Evolutionary conservation across 2,888 invertebrate genomes (phyloP).

Genomic region (Empis livida): DNA sequence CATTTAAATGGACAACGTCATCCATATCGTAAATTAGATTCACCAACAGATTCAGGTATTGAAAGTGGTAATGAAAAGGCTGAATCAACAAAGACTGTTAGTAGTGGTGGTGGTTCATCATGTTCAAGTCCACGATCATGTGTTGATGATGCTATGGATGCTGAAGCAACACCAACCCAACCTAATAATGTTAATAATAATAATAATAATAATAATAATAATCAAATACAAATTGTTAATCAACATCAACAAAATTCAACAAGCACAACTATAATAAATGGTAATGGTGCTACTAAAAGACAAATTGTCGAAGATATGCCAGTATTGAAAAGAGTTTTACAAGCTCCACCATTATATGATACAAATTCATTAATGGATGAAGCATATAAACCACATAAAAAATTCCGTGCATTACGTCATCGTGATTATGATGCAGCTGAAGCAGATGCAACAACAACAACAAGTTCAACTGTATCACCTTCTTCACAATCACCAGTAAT

Average conservation of each 20-base stretch:
- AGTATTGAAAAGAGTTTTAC: conserved; percentile 79
- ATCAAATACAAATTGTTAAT: conserved; percentile 11
- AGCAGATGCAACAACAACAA: conserved; percentile 42
- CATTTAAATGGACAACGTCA: conserved; percentile 35
- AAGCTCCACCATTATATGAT: conserved; percentile 84
- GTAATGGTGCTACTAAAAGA: conserved; percentile 28
- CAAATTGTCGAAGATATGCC: conserved; percentile 80
- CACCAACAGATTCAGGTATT: conserved; percentile 86
- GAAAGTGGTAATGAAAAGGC: conserved; percentile 85
- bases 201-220: conserved; percentile 10
- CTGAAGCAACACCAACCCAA: conserved; percentile 20
- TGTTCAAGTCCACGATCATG: conserved; percentile 80
- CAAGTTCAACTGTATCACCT: conserved; percentile 10
- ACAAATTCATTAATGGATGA: conserved; percentile 87
- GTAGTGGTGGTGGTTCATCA: conserved; percentile 56
- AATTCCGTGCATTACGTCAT: conserved; percentile 72
- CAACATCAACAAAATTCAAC: conserved; percentile 8
- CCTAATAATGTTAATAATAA: conserved; percentile 11
- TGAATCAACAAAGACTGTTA: conserved; percentile 59
- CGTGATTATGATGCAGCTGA: conserved; percentile 67
- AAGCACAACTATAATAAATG: conserved; percentile 5
- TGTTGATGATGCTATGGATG: conserved; percentile 63
- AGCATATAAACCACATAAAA: conserved; percentile 91
- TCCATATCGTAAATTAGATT: conserved; percentile 74
- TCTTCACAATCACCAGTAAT: conserved; percentile 3